Evolutionary conservation across 2,888 invertebrate genomes (phyloP).

Genomic region (Uloborus plumipes): DNA sequence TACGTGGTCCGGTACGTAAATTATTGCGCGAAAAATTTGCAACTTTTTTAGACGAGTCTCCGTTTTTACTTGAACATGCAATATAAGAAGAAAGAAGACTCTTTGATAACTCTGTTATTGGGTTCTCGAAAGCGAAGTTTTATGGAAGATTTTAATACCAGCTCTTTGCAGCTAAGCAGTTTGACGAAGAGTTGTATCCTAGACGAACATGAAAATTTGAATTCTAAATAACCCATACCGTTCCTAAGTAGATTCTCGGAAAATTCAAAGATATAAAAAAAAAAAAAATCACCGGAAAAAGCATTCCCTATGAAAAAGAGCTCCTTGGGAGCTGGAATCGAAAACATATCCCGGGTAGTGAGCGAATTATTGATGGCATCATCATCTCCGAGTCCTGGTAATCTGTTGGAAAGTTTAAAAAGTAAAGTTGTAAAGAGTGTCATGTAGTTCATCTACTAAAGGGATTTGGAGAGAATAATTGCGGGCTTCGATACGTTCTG

Average conservation of each 20-base stretch:
- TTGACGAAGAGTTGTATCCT: too few relatives aligned
- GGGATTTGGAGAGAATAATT: slow-evolving; percentile 65
- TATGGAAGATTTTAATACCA: too few relatives aligned
- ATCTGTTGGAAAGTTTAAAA: slow-evolving; percentile 63
- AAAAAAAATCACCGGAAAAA: slow-evolving; percentile 6
- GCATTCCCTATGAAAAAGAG: background rate
- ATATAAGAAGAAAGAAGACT: too few relatives aligned
- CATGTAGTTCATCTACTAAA: slow-evolving; percentile 64
- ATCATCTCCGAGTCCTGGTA: slow-evolving; percentile 56
- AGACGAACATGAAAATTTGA: slow-evolving; percentile 27
- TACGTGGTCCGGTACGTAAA: too few relatives aligned
- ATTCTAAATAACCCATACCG: slow-evolving; percentile 32
- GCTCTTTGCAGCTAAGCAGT: too few relatives aligned
- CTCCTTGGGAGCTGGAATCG: slow-evolving; percentile 5
- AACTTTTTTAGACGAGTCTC: too few relatives aligned
- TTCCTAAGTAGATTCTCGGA: slow-evolving; percentile 7
- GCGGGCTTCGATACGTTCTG: slow-evolving; percentile 61
- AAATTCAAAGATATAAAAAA: background rate
- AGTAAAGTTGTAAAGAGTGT: slow-evolving; percentile 62
- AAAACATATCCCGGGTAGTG: slow-evolving; percentile 36
- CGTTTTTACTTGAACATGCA: too few relatives aligned
- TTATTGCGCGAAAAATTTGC: too few relatives aligned
- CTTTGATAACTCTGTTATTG: too few relatives aligned
- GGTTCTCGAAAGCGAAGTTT: too few relatives aligned
- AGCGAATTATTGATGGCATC: slow-evolving; percentile 61